Percentiles rank a stretch among this genome's conserved stretches.
These are phyloP conservation scores for Lathronympha strigana DNA, from an alignment of 2,888 invertebrate genomes.

Conservation along the genomic window DNA sequence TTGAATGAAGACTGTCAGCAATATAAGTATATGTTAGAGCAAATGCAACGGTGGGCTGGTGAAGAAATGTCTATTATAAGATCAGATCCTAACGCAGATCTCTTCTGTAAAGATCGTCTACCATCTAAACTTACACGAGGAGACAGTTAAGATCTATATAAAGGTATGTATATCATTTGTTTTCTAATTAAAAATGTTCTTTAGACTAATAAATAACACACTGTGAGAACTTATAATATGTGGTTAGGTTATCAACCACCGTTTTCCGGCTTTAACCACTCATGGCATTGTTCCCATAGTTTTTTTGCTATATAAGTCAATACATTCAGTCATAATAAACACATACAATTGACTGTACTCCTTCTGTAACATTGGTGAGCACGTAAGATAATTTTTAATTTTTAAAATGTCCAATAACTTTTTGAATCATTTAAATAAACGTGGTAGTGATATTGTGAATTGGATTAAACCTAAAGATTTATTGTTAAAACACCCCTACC, in stretches of 20 bases:
- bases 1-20: conserved; percentile 12
- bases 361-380: conserved; percentile 1
- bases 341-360: not conserved
- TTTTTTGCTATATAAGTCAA: not conserved
- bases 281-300: not conserved
- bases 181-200: too few species aligned
- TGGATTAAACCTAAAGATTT: conserved; percentile 1
- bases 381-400: too few species aligned
- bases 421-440: not conserved
- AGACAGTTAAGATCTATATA: too few species aligned
- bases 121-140: not conserved
- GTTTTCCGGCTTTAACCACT: not conserved
- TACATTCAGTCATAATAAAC: not conserved
- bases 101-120: conserved; percentile 10
- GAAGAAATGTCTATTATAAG: conserved; percentile 1
- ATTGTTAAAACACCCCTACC: not conserved
- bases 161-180: too few species aligned
- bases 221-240: not conserved
- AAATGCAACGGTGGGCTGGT: conserved; percentile 4
- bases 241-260: too few species aligned
- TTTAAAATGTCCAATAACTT: not conserved
- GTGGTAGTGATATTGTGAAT: not conserved
- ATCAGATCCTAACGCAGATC: conserved; percentile 13
- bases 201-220: too few species aligned
- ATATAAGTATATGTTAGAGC: conserved; percentile 6